Evolutionary conservation across 2,797 vertebrate genomes (phyloP).

Genomic region (Selene dorsalis): DNA sequence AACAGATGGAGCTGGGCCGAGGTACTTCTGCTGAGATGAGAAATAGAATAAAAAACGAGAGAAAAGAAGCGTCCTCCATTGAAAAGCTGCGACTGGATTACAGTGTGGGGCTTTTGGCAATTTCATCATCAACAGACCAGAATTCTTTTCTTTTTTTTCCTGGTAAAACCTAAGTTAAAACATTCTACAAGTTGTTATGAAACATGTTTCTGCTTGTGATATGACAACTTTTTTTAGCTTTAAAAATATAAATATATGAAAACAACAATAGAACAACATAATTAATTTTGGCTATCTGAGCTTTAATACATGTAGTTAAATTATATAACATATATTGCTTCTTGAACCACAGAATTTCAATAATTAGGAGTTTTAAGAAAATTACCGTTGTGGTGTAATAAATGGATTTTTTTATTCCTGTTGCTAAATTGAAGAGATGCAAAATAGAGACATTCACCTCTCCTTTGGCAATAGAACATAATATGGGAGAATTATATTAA

Average conservation of each 20-base stretch:
- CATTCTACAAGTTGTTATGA: background rate
- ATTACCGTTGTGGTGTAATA: background rate
- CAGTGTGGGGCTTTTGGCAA: background rate
- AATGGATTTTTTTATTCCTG: background rate
- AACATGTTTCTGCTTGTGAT: background rate
- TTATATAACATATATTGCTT: background rate
- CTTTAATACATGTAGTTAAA: background rate
- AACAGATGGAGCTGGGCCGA: constrained; percentile 60
- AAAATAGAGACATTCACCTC: background rate
- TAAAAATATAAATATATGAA: background rate
- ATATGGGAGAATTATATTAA: background rate
- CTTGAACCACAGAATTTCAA: background rate
- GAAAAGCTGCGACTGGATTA: constrained; percentile 18
- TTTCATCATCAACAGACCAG: background rate
- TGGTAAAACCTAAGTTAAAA: background rate
- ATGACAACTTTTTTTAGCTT: background rate
- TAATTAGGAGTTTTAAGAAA: background rate
- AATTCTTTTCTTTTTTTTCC: background rate
- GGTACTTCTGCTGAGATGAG: constrained; percentile 24
- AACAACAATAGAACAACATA: too few relatives aligned
- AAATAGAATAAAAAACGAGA: constrained; percentile 24
- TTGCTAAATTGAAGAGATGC: too few relatives aligned
- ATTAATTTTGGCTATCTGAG: background rate
- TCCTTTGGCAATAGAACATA: background rate
- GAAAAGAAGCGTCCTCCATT: background rate